Evolutionary conservation across 2,113 vertebrate genomes (phyloP), one percentile per base, ranked within the genome.

Genomic region (Passer montanus): DNA sequence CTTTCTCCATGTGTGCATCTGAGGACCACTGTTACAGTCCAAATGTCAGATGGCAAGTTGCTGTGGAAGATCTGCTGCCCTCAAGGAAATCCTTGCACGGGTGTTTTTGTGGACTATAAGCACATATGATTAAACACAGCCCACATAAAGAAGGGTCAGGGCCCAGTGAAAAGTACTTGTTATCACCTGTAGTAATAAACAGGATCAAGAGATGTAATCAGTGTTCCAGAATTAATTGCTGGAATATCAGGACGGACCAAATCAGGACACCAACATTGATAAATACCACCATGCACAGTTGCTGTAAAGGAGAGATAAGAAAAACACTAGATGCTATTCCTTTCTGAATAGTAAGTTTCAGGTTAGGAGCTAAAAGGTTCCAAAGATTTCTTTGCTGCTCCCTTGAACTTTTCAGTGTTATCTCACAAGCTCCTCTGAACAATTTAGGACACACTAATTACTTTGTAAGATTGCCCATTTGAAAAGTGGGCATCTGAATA

Each of bases 231-330:
- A 85, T 83, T 83, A 95, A 89, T 84, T 89, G 44, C 47, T 90
- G 58, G 59, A 73, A 89, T 93, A 92, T 24, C 67, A 73, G 55
- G 20, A 72, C 69, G 46, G 67, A 53, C 59, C 76, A 88, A 91
- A 81, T 83, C 31, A 49, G 84, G 73, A 70, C 33, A 76, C 23
- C n/a, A 26, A 27, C 28, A 50, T 3, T 82, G 53, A 86, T 69
- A 86, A 78, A 78, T 60, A 70, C 16, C 41, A 62, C 74, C 19
- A 6, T 41, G 59, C 74, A 59, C 11, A 72, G 63, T 5, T 84
- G 64, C 91, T 94, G 76, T 70, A 60, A 37, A 79, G 66, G 66
- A 78, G 53, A 83, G 89, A 85, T 95, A 93, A 93, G 74, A 95
- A 67, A 33, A 85, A 20, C 39, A 18, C 11, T 31, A 60, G 50